phyloP scores from a whole-genome alignment of 2,113 vertebrate genomes.

The Laticauda colubrina region DNA sequence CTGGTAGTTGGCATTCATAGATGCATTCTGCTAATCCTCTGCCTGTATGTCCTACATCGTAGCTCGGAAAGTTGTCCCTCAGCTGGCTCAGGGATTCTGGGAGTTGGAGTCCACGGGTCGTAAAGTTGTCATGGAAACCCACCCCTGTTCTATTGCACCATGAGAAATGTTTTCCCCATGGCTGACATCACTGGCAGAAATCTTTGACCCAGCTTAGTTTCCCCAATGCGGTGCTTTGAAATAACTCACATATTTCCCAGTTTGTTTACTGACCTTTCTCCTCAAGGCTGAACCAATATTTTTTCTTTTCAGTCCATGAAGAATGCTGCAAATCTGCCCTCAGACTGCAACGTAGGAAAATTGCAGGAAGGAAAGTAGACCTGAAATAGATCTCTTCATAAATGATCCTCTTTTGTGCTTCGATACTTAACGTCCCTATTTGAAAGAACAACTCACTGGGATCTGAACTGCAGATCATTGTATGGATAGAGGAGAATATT shows the following conservation, averaged over 20 bases:
- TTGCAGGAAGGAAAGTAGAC: neutral
- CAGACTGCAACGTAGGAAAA: neutral
- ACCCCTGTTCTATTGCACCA: neutral
- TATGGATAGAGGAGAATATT: no score
- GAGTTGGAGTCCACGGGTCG: no score
- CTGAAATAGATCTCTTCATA: neutral
- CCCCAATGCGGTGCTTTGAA: neutral
- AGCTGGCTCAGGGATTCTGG: no score
- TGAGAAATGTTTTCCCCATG: neutral
- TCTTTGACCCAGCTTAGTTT: neutral
- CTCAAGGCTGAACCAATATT: neutral
- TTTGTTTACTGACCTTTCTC: neutral
- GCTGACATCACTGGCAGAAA: neutral
- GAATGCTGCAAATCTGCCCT: neutral
- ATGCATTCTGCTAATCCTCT: no score
- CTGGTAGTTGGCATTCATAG: no score
- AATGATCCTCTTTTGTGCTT: no score
- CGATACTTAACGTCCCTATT: no score
- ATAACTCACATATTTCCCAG: neutral
- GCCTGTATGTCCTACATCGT: no score
- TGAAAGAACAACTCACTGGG: no score
- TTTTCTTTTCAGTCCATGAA: neutral
- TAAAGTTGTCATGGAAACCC: no score
- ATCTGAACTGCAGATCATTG: no score
- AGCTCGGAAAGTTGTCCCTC: no score